Evolutionary conservation across 2,797 vertebrate genomes (phyloP).

Genomic region (Threskiornis aethiopicus): DNA sequence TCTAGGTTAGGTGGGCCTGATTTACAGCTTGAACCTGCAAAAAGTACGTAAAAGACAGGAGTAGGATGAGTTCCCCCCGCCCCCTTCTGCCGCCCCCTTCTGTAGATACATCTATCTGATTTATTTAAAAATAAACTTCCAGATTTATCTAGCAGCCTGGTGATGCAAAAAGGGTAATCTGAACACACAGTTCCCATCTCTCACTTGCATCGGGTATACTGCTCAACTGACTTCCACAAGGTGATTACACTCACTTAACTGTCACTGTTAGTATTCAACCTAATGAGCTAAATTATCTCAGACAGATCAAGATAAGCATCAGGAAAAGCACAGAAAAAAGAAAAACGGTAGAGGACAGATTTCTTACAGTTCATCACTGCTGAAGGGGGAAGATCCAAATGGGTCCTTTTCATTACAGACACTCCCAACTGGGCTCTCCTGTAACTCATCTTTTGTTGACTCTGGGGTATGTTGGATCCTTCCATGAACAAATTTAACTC

Average conservation of each 20-base stretch:
- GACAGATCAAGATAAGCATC: neutral
- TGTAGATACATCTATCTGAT: accelerated
- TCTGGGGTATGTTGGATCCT: neutral
- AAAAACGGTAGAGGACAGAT: neutral
- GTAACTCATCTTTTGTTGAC: neutral
- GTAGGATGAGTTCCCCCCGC: neutral
- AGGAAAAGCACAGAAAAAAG: neutral
- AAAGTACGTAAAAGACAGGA: neutral
- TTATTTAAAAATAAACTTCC: neutral
- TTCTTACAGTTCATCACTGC: neutral
- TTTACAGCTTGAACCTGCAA: neutral
- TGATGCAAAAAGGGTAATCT: neutral
- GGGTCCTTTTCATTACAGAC: neutral
- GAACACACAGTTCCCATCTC: neutral
- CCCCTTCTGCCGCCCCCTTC: neutral
- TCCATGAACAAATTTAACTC: conserved; percentile 18
- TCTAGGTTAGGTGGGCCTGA: neutral
- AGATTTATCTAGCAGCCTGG: neutral
- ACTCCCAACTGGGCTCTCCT: neutral
- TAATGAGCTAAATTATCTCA: neutral
- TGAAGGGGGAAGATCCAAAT: neutral
- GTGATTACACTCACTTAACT: neutral
- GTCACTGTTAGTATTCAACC: neutral
- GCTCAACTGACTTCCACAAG: neutral
- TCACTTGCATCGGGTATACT: neutral